Base-by-base conservation (phyloP, 2,888 invertebrate genomes). In the Geotrupes spiniger region DNA sequence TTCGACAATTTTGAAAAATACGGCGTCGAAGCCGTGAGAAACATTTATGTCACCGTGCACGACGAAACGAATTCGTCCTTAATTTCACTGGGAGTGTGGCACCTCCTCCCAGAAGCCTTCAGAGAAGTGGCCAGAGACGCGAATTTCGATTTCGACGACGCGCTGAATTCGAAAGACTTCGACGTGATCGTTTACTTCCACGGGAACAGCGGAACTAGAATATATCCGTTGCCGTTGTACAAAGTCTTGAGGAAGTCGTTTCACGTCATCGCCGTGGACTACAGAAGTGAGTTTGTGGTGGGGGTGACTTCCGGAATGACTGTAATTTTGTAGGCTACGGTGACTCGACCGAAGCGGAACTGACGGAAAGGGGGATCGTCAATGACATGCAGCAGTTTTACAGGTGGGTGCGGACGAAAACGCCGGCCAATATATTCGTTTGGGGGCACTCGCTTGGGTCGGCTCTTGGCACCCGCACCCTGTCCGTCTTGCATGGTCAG, bases 41-140 rank as follows among this genome's bases (percentile, higher is more conserved):
- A 85, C 68, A 83, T 87, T 62, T 84, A 85, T 65, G 68, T 89
- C 9, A 72, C 75, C n/a, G 64, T 69, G 0, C 9, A 37, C 15
- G 59, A 59, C 47, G 12, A 46, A n/a, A 36, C 51, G 27, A 15
- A 40, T 4, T 57, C 56, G 21, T 61, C 64, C 46, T 65, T 74
- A 14, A 66, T 80, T 15, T 72, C 76, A 56, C 59, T 79, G 71
- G 85, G 85, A 0, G 75, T 83, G 12, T 85, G 85, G 92, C 92
- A 93, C 66, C 80, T 92, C 11, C 71, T 92, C 54, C 92, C 92
- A 1, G 76, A 76, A 59, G 81, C 78, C 57, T 71, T 74, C 3
- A 76, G 71, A 36, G 62, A 68, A 41, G 71, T 74, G 42, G 66
- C 72, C 43, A 64, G 73, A 31, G 66, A 74, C 29, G 14, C 12